Percentiles rank a stretch among this genome's conserved stretches.
phyloP scores from a whole-genome alignment of 2,113 vertebrate species.

The Jacana jacana region DNA sequence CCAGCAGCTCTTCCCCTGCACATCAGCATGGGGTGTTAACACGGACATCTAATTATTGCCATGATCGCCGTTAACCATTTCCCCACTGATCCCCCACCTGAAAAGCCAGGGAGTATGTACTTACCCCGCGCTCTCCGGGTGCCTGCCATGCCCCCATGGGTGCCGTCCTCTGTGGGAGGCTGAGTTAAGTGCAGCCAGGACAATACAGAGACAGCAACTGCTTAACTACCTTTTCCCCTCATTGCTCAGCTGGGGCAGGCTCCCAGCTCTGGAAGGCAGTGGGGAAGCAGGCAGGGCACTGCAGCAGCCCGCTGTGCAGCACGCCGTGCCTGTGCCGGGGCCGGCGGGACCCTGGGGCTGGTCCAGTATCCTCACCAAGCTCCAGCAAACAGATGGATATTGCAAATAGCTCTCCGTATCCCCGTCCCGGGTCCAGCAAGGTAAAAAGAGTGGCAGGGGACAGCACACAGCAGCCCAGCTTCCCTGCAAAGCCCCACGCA shows the following conservation, averaged over 20 bases:
- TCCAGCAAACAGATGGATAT: background rate
- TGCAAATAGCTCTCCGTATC: fast-evolving
- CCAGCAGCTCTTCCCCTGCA: background rate
- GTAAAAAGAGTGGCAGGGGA: background rate
- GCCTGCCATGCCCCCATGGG: background rate
- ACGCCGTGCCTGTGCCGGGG: background rate
- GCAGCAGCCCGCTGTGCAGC: background rate
- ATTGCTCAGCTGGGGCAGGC: background rate
- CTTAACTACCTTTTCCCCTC: background rate
- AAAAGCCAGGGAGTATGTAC: background rate
- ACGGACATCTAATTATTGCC: background rate
- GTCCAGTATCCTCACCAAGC: background rate
- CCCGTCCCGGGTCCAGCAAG: background rate
- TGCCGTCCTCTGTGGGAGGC: background rate
- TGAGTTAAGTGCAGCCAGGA: background rate
- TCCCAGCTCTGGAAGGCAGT: background rate
- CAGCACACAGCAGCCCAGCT: background rate
- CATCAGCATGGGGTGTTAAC: background rate
- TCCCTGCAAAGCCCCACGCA: background rate
- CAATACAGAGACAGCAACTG: background rate
- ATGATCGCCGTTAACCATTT: background rate
- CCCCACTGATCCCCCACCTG: fast-evolving
- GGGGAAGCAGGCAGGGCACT: background rate
- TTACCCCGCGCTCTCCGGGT: background rate
- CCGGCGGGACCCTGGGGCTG: background rate